Evolutionary conservation across 2,797 vertebrate genomes (phyloP), one percentile per base, ranked within the genome.

Genomic region (Chaetophractus vellerosus): DNA sequence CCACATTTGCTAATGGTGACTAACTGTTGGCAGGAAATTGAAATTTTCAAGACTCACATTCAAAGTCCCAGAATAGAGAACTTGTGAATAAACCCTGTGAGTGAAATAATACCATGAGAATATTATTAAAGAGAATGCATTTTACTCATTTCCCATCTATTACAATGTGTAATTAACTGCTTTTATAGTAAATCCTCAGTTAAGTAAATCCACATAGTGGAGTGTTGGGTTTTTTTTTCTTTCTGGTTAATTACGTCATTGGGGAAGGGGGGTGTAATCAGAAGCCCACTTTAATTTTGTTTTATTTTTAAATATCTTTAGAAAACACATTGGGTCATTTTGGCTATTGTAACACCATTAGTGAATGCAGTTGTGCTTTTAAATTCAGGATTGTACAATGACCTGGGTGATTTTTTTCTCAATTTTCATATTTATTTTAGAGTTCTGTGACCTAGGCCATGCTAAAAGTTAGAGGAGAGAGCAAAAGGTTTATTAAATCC

Each of bases 381-480:
- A 68, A 55, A 84, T 93, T 85, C 82, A 95, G 24, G 63, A 45
- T 50, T 45, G 5, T 79, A 9, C 24, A 66, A 88, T 85, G 68
- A 86, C 10, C n/a, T 36, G 33, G 33, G 23, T 84, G 55, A 55
- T 72, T 57, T 92, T 92, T 94, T 94, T 88, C 55, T 89, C 31
- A 91, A 63, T 95, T 89, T 90, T 6, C 89, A 41, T 41, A 93
- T 95, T 96, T 3, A 68, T 80, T 92, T 71, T 92, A 82, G n/a
- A 90, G 24, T 94, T 91, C 69, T 59, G 18, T 90, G 50, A 41
- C 41, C 14, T 0, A 76, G 31, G 45, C 15, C 33, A 57, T 68
- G 28, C 38, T 18, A 61, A 23, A 93, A 88, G 31, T 87, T 81
- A 76, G 75, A 75, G 12, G 74, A 85, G 4, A 80, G 4, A 8